Evolutionary conservation across 2,888 invertebrate genomes (phyloP), one percentile per base, ranked within the genome.

Genomic region (Ctena decussata): DNA sequence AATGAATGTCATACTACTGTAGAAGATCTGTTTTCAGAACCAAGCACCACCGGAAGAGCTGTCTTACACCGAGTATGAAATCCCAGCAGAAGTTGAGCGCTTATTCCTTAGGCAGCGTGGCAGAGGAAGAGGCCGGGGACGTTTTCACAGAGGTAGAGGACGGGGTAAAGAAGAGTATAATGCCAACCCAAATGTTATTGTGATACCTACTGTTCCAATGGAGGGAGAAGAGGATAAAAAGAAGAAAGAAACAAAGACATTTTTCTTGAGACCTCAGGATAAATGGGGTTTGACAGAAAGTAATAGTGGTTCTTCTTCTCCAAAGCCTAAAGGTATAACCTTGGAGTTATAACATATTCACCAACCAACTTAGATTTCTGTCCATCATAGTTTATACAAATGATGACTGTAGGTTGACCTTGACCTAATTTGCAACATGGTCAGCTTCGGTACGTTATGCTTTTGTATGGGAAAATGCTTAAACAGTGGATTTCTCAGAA

Each of bases 201-300:
- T 91, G 18, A 91, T 91, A 32, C 85, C 86, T 35, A 90, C 91
- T 12, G 46, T 87, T 49, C 81, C 88, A 60, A 65, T 81, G 57
- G 86, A 85, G 32, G 89, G 76, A n/a, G 73, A 77, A n/a, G 73
- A 77, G 11, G 71, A 75, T 0, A 80, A 70, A 0, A 72, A 78
- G 46, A 27, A 46, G 1, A 84, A 73, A 30, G 82, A 79, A 57
- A 60, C 57, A 11, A 83, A 86, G 0, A 87, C 92, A 15, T 71
- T 90, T 30, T 82, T 94, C 53, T 65, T 92, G 35, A 84, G 93
- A 35, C 93, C 94, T 0, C 94, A 94, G 81, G 94, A 94, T 77
- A 93, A 93, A 84, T 94, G 93, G 92, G 90, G 82, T 0, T 73
- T 84, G 15, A 82, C 91, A 39, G 90, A 91, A 32, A 85, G 83